Conservation (phyloP, 2,113 vertebrate genomes). For the Ophiodon elongatus region DNA sequence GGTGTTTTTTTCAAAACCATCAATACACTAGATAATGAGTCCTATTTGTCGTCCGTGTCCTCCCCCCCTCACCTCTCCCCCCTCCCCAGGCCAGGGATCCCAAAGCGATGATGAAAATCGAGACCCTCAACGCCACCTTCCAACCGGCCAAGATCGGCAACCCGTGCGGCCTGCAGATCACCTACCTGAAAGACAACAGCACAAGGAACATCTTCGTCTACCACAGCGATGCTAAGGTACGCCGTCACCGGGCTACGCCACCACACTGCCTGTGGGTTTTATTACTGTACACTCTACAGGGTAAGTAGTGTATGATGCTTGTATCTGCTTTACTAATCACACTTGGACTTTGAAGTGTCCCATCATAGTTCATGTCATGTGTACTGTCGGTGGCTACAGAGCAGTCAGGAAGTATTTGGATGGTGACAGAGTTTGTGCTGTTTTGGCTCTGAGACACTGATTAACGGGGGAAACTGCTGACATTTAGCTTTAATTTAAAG, state of each 20-base stretch:
- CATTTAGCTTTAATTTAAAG: background rate
- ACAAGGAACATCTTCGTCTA: constrained; percentile 96
- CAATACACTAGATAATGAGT: background rate
- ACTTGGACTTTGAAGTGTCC: background rate
- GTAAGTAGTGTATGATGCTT: background rate
- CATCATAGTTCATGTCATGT: constrained; percentile 4
- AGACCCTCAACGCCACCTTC: constrained; percentile 93
- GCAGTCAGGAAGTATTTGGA: background rate
- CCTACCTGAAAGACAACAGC: constrained; percentile 95
- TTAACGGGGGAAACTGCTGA: background rate
- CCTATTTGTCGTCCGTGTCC: background rate
- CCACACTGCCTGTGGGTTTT: too few relatives aligned
- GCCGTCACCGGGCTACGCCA: too few relatives aligned
- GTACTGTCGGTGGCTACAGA: background rate
- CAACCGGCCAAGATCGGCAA: constrained; percentile 94
- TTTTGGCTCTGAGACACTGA: background rate
- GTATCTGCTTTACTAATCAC: background rate
- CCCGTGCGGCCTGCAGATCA: constrained; percentile 93
- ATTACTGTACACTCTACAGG: background rate
- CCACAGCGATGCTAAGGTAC: constrained; percentile 94
- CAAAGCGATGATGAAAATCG: constrained; percentile 94
- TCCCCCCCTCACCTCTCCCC: background rate
- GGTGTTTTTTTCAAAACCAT: background rate
- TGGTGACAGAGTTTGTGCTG: background rate
- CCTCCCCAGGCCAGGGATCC: constrained; percentile 90